Evolutionary conservation across 2,797 vertebrate genomes (phyloP).

Genomic region (Eulemur albifrons): DNA sequence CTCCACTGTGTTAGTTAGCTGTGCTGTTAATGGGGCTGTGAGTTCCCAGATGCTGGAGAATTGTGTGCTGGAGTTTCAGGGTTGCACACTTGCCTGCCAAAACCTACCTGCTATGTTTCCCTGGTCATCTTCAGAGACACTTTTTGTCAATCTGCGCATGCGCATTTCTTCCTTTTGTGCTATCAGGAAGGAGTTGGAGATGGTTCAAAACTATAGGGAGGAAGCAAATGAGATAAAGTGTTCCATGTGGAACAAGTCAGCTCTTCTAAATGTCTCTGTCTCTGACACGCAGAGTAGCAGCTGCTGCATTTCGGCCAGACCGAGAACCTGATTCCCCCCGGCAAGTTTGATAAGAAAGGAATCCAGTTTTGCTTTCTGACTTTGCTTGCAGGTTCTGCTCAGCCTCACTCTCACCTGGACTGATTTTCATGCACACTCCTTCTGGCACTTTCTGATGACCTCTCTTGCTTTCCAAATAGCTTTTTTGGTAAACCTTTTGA

Average conservation of each 20-base stretch:
- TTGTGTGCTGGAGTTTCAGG: accelerated
- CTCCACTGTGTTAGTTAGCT: accelerated
- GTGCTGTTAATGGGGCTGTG: not conserved
- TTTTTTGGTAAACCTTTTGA: not conserved
- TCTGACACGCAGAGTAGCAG: conserved; percentile 1
- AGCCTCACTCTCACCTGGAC: conserved; percentile 51
- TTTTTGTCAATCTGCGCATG: not conserved
- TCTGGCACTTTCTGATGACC: not conserved
- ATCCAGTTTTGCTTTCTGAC: not conserved
- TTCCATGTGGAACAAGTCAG: not conserved
- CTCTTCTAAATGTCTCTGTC: not conserved
- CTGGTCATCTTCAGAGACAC: not conserved
- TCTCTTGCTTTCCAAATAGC: not conserved
- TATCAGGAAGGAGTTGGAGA: conserved; percentile 50
- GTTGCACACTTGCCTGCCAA: not conserved
- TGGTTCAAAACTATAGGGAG: conserved; percentile 1
- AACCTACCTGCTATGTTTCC: not conserved
- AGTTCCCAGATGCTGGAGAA: not conserved
- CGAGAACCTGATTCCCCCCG: not conserved
- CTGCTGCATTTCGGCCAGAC: conserved; percentile 37
- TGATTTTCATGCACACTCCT: not conserved
- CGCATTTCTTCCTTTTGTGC: conserved; percentile 4
- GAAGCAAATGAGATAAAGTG: conserved; percentile 14
- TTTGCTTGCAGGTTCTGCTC: conserved; percentile 19
- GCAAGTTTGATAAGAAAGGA: not conserved